Conservation (phyloP, 64 coral and sea anemone species). For the Dendronephthya gigantea region DNA sequence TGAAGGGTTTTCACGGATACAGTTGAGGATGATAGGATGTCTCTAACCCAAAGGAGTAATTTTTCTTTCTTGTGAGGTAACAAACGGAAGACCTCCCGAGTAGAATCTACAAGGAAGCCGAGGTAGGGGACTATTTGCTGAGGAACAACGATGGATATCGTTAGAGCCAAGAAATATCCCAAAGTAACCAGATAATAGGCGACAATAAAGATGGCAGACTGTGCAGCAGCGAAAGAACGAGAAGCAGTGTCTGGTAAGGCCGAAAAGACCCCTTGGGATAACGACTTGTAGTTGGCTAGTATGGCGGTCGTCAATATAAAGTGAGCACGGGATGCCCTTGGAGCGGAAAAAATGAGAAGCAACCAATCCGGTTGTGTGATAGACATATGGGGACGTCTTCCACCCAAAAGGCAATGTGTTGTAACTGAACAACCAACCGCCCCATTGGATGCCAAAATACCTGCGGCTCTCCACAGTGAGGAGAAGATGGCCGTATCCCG, state of each 20-base stretch:
- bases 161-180: constrained; percentile 41
- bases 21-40: neutral
- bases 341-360: constrained; percentile 20
- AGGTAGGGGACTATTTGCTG: constrained; percentile 28
- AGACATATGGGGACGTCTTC: constrained; percentile 28
- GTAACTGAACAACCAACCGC: constrained; percentile 35
- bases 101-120: constrained; percentile 32
- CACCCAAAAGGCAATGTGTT: constrained; percentile 40
- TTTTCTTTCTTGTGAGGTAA: constrained; percentile 28
- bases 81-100: constrained; percentile 8
- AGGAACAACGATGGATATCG: constrained; percentile 31
- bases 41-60: neutral
- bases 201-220: constrained; percentile 22
- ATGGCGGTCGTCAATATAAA: constrained; percentile 53
- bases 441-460: constrained; percentile 47
- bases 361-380: constrained; percentile 19
- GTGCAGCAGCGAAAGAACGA: constrained; percentile 32
- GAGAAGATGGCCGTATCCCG: neutral
- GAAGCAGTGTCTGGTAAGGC: neutral
- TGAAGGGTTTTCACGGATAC: constrained; percentile 35
- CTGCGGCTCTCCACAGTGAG: neutral
- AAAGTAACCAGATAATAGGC: constrained; percentile 3
- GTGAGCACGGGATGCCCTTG: constrained; percentile 15
- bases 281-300: constrained; percentile 40
- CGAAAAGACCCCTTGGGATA: neutral